These are phyloP conservation scores for Orchesella cincta DNA, from an alignment of 1,140 invertebrate species.

Conservation along the genomic window DNA sequence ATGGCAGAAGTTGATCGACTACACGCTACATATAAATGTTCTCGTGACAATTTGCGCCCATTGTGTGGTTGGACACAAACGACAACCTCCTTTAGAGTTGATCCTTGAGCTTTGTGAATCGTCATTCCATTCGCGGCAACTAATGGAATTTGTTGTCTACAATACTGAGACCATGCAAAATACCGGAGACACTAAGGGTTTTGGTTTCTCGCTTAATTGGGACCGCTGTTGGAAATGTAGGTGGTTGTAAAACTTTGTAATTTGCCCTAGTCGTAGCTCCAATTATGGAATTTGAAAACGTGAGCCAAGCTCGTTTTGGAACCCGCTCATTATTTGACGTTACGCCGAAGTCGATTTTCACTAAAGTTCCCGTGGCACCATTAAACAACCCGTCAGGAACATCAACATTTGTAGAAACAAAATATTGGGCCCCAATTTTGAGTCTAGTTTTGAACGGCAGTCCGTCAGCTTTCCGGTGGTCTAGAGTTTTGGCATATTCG, in stretches of 20 bases:
- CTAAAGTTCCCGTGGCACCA: neutral
- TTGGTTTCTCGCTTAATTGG: neutral
- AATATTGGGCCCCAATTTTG: slow-evolving; percentile 18
- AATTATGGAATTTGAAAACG: neutral
- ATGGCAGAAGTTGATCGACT: too few species aligned
- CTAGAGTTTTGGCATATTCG: neutral
- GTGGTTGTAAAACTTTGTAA: neutral
- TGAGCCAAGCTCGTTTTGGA: neutral
- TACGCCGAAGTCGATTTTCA: neutral
- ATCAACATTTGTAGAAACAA: slow-evolving; percentile 28
- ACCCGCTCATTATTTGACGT: neutral
- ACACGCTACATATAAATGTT: too few species aligned
- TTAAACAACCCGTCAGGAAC: slow-evolving; percentile 31
- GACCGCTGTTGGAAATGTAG: neutral
- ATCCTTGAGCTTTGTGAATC: neutral
- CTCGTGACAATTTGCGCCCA: too few species aligned
- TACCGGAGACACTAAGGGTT: neutral
- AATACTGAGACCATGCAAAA: neutral
- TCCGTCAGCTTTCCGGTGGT: neutral
- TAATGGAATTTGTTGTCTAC: neutral
- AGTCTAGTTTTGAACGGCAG: neutral
- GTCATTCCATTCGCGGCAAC: neutral
- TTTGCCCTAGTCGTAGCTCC: neutral
- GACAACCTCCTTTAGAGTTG: too few species aligned
- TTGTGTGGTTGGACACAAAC: too few species aligned